Percentiles rank a stretch among this genome's conserved stretches.
Evolutionary conservation across 2,888 invertebrate species (phyloP).

Genomic region (Lycaena phlaeas): DNA sequence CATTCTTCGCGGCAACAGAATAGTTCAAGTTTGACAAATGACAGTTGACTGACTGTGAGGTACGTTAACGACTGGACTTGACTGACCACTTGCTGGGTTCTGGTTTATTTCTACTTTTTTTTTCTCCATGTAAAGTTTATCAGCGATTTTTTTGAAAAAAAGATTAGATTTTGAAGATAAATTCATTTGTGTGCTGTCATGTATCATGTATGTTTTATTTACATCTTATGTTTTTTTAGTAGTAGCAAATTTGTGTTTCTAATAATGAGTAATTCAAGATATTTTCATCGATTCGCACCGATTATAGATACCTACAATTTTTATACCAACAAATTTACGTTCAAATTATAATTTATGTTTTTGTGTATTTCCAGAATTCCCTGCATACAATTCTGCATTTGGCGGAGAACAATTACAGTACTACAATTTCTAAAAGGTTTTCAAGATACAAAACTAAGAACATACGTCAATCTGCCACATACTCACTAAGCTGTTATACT

Average conservation of each 20-base stretch:
- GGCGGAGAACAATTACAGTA: constrained; percentile 54
- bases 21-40: constrained; percentile 60
- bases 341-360: background rate
- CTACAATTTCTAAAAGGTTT: constrained; percentile 34
- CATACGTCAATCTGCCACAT: background rate
- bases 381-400: constrained; percentile 38
- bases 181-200: too few relatives aligned
- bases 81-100: background rate
- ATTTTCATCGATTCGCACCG: too few relatives aligned
- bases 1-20: constrained; percentile 63
- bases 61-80: constrained; percentile 24
- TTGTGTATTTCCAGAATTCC: constrained; percentile 44
- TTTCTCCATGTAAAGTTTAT: too few relatives aligned
- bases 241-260: too few relatives aligned
- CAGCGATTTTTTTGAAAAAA: too few relatives aligned
- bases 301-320: too few relatives aligned
- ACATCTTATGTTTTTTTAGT: too few relatives aligned
- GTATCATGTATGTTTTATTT: too few relatives aligned
- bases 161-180: too few relatives aligned
- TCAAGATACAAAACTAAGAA: background rate
- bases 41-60: constrained; percentile 35
- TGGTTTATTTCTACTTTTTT: background rate
- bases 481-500: background rate
- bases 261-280: too few relatives aligned
- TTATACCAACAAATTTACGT: too few relatives aligned